Percentiles rank a stretch among this genome's conserved stretches.
These are phyloP conservation scores for Adela reaumurella DNA, from an alignment of 2,888 invertebrate genomes.

Conservation along the genomic window DNA sequence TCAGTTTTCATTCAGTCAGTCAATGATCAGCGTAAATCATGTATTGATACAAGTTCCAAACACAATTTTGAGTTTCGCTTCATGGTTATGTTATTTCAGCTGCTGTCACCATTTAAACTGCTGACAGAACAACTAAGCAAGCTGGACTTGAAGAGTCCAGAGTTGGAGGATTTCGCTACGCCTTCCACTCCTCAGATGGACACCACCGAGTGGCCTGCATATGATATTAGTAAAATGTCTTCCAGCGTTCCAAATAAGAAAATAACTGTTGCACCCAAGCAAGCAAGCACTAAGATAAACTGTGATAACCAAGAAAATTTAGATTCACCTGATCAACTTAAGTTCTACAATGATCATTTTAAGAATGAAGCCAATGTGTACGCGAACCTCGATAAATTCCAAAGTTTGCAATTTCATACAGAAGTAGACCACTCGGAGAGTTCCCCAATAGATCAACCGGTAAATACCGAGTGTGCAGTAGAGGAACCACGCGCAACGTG, in stretches of 20 bases:
- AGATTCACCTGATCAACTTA: slow-evolving; percentile 23
- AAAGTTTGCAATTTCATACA: slow-evolving; percentile 8
- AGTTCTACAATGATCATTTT: slow-evolving; percentile 41
- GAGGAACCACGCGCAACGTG: neutral
- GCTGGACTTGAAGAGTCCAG: slow-evolving; percentile 68
- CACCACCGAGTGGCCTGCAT: slow-evolving; percentile 63
- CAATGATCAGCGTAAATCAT: too few species aligned
- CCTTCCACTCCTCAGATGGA: slow-evolving; percentile 61
- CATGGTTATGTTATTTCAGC: slow-evolving; percentile 35
- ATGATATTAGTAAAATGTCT: slow-evolving; percentile 31
- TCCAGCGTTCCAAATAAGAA: slow-evolving; percentile 31
- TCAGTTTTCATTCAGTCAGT: too few species aligned
- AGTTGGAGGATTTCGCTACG: slow-evolving; percentile 68
- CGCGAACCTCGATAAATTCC: slow-evolving; percentile 5
- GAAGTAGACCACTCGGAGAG: neutral
- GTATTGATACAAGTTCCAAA: too few species aligned
- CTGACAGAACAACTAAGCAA: slow-evolving; percentile 73
- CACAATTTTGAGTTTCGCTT: too few species aligned
- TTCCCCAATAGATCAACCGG: neutral
- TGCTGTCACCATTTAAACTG: slow-evolving; percentile 69
- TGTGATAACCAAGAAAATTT: slow-evolving; percentile 17
- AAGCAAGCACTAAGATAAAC: slow-evolving; percentile 6
- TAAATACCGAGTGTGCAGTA: neutral
- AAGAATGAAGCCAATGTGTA: slow-evolving; percentile 20
- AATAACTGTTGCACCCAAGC: slow-evolving; percentile 10